Evolutionary conservation across 2,113 vertebrate species (phyloP), one percentile per base, ranked within the genome.

Genomic region (Galeopterus variegatus): DNA sequence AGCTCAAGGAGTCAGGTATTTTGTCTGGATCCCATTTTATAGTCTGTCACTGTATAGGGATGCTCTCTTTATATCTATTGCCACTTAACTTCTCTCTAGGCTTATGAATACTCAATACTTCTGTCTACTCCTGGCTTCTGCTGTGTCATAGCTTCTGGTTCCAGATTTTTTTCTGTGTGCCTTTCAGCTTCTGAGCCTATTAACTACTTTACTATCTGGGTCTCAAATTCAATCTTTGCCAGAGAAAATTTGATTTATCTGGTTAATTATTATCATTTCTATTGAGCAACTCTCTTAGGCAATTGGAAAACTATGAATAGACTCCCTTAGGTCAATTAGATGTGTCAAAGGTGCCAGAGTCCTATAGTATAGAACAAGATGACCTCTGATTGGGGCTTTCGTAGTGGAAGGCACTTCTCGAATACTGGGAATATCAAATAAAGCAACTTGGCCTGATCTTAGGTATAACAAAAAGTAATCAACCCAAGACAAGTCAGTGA

Each of bases 211-310:
- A 82, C 72, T 95, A 48, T 95, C 60, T 88, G 56, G 41, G 23
- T 89, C 79, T 95, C 77, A 93, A 73, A 93, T 83, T 62, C 58
- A 96, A 60, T 86, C 83, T 95, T 92, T 77, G 83, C 10, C 82
- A 95, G 90, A 90, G 69, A 96, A 90, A 92, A 97, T 75, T 64
- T 92, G 62, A 94, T 96, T 91, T 79, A 91, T 93, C 62, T 89
- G 50, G 87, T 72, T 96, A 97, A 89, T 93, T 97, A 93, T 95
- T 96, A 90, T 93, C 82, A 86, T 95, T 90, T 17, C 21, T 92
- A 80, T 84, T 62, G 62, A 97, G 89, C 21, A 93, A 83, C 31
- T 81, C 41, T 91, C 90, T 96, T 89, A 48, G 50, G 56, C 13
- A 90, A 58, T 13, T 79, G 56, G 58, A 50, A 93, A 77, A 77